Percentiles rank a stretch among this genome's conserved stretches.
Evolutionary conservation across 1,140 invertebrate species (phyloP).

Genomic region (Coenobita brevimanus): DNA sequence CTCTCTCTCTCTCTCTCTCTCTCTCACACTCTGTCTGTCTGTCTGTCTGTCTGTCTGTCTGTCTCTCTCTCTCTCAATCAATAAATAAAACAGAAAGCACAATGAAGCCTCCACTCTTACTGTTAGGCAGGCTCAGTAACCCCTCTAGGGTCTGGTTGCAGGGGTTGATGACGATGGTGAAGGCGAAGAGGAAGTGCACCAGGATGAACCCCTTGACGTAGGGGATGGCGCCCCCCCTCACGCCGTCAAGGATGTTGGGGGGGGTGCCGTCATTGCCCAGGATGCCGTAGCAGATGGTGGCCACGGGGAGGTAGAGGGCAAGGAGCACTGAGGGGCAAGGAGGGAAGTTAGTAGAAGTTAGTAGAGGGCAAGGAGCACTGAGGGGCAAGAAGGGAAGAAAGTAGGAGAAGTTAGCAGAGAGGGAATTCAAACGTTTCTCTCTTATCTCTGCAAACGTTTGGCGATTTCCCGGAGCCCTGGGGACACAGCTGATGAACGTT

Average conservation of each 20-base stretch:
- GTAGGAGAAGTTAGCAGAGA: too few species aligned
- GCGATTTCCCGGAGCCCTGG: too few species aligned
- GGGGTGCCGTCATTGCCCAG: constrained; percentile 76
- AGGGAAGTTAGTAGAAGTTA: too few species aligned
- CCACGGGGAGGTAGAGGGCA: constrained; percentile 77
- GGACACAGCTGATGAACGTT: too few species aligned
- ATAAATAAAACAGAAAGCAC: too few species aligned
- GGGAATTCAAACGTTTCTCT: too few species aligned
- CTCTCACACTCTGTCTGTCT: background rate
- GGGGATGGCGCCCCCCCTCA: constrained; percentile 75
- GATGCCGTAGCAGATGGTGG: constrained; percentile 77
- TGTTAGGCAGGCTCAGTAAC: constrained; percentile 78
- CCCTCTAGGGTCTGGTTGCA: constrained; percentile 82
- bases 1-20: too few species aligned
- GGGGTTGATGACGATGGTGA: constrained; percentile 81
- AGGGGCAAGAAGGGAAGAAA: constrained; percentile 62
- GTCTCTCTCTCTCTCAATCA: too few species aligned
- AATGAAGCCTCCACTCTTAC: constrained; percentile 73
- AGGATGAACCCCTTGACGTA: constrained; percentile 79
- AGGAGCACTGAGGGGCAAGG: constrained; percentile 76
- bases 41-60: too few species aligned
- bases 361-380: constrained; percentile 78
- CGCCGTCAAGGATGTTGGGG: constrained; percentile 76
- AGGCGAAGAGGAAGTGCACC: constrained; percentile 79
- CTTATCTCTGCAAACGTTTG: too few species aligned